Percentiles rank a stretch among this genome's conserved stretches.
Conservation (phyloP, 2,113 vertebrate species). For the Engystomops pustulosus region DNA sequence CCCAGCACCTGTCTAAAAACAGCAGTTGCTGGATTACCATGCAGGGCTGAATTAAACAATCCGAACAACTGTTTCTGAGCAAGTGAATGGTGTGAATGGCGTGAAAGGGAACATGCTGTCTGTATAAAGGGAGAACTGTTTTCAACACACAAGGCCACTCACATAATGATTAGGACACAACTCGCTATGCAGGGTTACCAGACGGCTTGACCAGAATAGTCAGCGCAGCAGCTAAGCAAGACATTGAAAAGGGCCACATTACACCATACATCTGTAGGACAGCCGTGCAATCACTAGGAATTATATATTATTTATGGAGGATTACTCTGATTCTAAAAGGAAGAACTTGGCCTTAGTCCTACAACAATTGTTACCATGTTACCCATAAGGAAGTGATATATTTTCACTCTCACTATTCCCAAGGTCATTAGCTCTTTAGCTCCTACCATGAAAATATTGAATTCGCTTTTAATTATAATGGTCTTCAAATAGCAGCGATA, state of each 20-base stretch:
- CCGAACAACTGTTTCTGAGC: constrained; percentile 81
- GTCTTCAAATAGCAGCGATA: no score
- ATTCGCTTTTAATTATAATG: constrained; percentile 23
- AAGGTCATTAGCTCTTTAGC: background rate
- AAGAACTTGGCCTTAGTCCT: constrained; percentile 70
- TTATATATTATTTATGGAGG: constrained; percentile 81
- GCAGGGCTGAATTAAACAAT: constrained; percentile 78
- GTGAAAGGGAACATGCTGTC: constrained; percentile 81
- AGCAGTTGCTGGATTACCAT: constrained; percentile 84
- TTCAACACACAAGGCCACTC: constrained; percentile 73
- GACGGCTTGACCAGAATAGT: constrained; percentile 65
- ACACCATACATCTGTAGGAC: constrained; percentile 80
- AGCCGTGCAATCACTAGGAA: constrained; percentile 77
- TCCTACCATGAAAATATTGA: constrained; percentile 20
- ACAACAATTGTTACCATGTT: constrained; percentile 61
- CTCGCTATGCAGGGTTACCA: constrained; percentile 66
- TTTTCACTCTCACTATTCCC: constrained; percentile 64
- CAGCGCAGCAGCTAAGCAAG: constrained; percentile 68
- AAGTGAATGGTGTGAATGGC: constrained; percentile 82
- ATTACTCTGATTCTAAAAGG: constrained; percentile 77
- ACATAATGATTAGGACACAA: constrained; percentile 70
- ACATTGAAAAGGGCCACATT: constrained; percentile 70
- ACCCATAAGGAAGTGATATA: constrained; percentile 70
- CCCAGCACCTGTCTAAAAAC: constrained; percentile 82
- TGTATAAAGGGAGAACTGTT: constrained; percentile 83